Conservation (phyloP, 2,113 vertebrate genomes). For the Trochalopteron elliotii region DNA sequence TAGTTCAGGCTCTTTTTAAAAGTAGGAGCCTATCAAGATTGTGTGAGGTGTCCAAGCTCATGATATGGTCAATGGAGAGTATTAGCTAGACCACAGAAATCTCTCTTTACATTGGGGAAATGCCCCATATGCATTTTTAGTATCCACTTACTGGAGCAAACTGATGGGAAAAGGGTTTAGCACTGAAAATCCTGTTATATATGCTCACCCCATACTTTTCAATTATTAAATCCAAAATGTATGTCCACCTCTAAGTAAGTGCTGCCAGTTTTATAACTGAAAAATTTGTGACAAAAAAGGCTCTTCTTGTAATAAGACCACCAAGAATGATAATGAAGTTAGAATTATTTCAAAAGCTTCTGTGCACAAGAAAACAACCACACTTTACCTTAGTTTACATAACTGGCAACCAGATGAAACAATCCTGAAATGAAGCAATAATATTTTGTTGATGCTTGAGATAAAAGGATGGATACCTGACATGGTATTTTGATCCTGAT, state of each 20-base stretch:
- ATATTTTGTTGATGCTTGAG: not conserved
- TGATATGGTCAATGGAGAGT: not conserved
- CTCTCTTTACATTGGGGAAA: not conserved
- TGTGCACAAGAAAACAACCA: not conserved
- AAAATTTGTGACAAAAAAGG: not conserved
- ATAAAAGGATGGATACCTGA: not conserved
- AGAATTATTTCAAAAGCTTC: not conserved
- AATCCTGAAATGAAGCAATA: not conserved
- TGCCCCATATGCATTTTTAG: not conserved
- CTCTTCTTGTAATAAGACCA: not conserved
- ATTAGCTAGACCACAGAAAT: not conserved
- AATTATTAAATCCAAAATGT: not conserved
- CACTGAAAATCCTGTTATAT: not conserved
- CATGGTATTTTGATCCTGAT: not conserved
- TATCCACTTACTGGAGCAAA: not conserved
- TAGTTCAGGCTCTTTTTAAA: not conserved
- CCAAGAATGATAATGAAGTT: not conserved
- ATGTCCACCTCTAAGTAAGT: not conserved
- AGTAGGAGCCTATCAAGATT: not conserved
- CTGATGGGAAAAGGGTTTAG: not conserved
- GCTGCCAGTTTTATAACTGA: not conserved
- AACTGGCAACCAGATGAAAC: not conserved
- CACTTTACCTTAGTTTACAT: not conserved
- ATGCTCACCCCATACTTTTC: not conserved
- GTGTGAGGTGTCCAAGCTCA: not conserved